Conservation (phyloP, 2,797 vertebrate genomes). For the Diplodus sargus region DNA sequence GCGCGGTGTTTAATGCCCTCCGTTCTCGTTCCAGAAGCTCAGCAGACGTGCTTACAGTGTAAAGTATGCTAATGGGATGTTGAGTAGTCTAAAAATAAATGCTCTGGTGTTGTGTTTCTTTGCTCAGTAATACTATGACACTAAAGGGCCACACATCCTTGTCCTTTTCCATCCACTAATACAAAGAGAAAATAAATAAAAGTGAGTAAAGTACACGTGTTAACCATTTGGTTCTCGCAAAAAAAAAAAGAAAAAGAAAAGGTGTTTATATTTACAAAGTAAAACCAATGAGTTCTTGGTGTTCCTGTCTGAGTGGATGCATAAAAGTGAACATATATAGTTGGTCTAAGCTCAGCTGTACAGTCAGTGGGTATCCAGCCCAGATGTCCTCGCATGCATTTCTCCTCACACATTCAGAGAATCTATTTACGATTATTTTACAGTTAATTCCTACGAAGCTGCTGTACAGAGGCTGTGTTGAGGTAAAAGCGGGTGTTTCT, state of each 20-base stretch:
- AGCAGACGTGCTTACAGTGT: slow-evolving; percentile 29
- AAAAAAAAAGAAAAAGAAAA: slow-evolving; percentile 26
- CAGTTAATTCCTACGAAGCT: slow-evolving; percentile 72
- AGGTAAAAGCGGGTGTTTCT: slow-evolving; percentile 77
- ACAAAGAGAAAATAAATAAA: slow-evolving; percentile 33
- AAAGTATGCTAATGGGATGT: slow-evolving; percentile 27
- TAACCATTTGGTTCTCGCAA: slow-evolving; percentile 40
- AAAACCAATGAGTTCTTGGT: slow-evolving; percentile 63
- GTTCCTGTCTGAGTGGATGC: slow-evolving; percentile 66
- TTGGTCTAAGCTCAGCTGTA: slow-evolving; percentile 72
- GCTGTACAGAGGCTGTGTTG: slow-evolving; percentile 79
- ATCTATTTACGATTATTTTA: slow-evolving; percentile 79
- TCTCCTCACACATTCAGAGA: slow-evolving; percentile 72
- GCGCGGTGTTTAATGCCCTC: slow-evolving; percentile 46
- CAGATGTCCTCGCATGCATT: slow-evolving; percentile 73
- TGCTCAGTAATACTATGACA: slow-evolving; percentile 43
- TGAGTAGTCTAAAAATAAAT: slow-evolving; percentile 44
- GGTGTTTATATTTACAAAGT: slow-evolving; percentile 76
- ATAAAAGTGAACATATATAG: slow-evolving; percentile 74
- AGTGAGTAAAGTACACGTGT: slow-evolving; percentile 43
- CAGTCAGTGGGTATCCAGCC: slow-evolving; percentile 81
- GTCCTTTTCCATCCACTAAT: slow-evolving; percentile 30
- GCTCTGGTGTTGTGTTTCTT: slow-evolving; percentile 14
- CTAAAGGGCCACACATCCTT: slow-evolving; percentile 26
- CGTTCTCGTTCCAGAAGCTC: slow-evolving; percentile 18